Evolutionary conservation across 2,797 vertebrate species (phyloP), one percentile per base, ranked within the genome.

Genomic region (Glyptemys insculpta): DNA sequence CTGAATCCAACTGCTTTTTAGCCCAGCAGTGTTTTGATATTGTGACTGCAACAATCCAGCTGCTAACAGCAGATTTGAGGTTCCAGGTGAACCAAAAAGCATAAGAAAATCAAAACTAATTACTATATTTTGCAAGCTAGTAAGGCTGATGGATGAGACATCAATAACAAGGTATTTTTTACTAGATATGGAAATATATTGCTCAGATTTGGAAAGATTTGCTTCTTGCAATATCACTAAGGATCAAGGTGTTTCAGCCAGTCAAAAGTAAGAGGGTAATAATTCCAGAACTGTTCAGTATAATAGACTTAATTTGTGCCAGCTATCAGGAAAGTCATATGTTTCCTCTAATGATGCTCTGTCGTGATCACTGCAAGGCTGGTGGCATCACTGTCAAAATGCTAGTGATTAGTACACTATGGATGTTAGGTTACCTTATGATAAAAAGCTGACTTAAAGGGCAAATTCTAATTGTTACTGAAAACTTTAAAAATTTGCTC

Each of bases 1-100:
- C 2, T 59, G 25, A 97, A 88, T 37, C 92, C 90, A 88, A 90
- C 54, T 92, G 96, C 89, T 95, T 85, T 72, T 94, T 79, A 96
- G 92, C 87, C 72, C 76, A 91, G 76, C 87, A 65, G 85, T 91
- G 89, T 97, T 94, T 96, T 97, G 96, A 94, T 96, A 93, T 74
- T 68, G 83, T 92, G 83, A 86, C 79, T 88, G 54, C 1, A 68
- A 25, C 90, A 97, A 79, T 74, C 94, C 88, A 88, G 31, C 94
- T 85, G 87, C 87, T 94, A 90, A 91, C 3, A 59, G 76, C 47
- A 50, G 74, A 89, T 91, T 94, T 91, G 80, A 96, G 91, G 85
- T 85, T 79, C 47, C 49, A 74, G 79, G n/a, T 80, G 41, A 78
- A 87, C 83, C 87, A 86, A 93, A 96, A 87, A n/a, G 18, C 84